Evolutionary conservation across 2,888 invertebrate genomes (phyloP), one percentile per base, ranked within the genome.

Genomic region (Rhogogaster chlorosoma): DNA sequence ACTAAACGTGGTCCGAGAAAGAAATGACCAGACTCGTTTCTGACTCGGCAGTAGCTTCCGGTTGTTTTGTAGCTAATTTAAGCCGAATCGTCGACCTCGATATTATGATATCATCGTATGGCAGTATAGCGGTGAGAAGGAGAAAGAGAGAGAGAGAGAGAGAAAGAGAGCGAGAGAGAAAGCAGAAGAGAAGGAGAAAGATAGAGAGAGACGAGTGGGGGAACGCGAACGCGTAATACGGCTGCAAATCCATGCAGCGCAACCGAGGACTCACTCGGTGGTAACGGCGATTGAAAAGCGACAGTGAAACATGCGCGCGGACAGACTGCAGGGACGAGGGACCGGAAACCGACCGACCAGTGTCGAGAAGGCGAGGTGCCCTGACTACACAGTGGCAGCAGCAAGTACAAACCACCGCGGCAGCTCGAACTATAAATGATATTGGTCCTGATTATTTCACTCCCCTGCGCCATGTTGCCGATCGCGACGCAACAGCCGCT

Each of bases 71-170:
- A 77, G 53, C n/a, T 73, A 73, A 73, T 73, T 73, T 42, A 42
- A 73, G 26, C 71, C 77, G 77, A 77, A 77, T 77, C 77, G 77
- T 53, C 77, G 77, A 77, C 77, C 77, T 77, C 77, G 77, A 77
- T 77, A 77, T 53, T 80, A 80, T 57, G 75, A 80, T 85, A 49
- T 73, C 45, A 71, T 53, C 83, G 61, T 38, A 42, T 26, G 70
- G 45, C 53, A 85, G 67, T 36, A 67, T 45, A 49, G 57, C 26
- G 57, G 71, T 38, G 29, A 38, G 61, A n/a, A 10, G 36, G 75
- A 85, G 67, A 61, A 57, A 45, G 85, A 75, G 22, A 82, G 42
- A 45, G 32, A 7, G 61, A 70, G 22, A 5, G 77, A 61, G 49
- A 49, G 70, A 73, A 49, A 64, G 26, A 57, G 26, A 71, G n/a